Evolutionary conservation across 2,797 vertebrate genomes (phyloP).

Genomic region (Myioborus melanocephalus): DNA sequence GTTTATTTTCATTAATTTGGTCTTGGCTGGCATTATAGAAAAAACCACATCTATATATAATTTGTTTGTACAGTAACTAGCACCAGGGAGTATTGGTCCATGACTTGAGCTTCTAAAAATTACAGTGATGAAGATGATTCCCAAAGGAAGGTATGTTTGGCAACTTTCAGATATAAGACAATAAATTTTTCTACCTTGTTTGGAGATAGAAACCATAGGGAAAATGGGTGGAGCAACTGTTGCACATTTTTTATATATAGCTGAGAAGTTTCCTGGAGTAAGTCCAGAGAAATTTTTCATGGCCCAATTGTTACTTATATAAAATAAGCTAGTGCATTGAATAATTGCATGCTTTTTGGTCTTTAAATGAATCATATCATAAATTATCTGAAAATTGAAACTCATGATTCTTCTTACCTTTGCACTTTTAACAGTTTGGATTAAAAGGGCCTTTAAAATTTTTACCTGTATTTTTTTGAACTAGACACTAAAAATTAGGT

Average conservation of each 20-base stretch:
- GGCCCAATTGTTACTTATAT: neutral
- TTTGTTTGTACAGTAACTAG: conserved; percentile 9
- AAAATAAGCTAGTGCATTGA: neutral
- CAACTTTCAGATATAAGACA: conserved; percentile 1
- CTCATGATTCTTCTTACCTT: neutral
- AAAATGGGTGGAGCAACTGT: neutral
- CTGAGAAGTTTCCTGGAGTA: conserved; percentile 14
- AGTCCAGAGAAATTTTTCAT: neutral
- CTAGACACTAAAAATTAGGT: neutral
- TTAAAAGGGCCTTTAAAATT: neutral
- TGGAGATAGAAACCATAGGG: neutral
- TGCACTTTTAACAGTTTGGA: neutral
- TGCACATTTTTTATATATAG: neutral
- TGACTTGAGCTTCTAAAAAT: conserved; percentile 30
- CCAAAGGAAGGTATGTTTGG: conserved; percentile 28
- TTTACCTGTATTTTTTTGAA: neutral
- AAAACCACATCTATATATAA: neutral
- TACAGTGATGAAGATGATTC: conserved; percentile 33
- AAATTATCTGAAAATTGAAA: neutral
- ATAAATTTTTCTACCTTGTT: conserved; percentile 46
- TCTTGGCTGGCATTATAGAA: neutral
- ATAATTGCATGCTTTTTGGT: neutral
- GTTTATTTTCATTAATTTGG: conserved; percentile 33
- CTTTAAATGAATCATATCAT: neutral
- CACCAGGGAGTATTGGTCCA: neutral